These are phyloP conservation scores for Druon quercuslanigerum DNA, from an alignment of 1,140 invertebrate species.

Conservation along the genomic window DNA sequence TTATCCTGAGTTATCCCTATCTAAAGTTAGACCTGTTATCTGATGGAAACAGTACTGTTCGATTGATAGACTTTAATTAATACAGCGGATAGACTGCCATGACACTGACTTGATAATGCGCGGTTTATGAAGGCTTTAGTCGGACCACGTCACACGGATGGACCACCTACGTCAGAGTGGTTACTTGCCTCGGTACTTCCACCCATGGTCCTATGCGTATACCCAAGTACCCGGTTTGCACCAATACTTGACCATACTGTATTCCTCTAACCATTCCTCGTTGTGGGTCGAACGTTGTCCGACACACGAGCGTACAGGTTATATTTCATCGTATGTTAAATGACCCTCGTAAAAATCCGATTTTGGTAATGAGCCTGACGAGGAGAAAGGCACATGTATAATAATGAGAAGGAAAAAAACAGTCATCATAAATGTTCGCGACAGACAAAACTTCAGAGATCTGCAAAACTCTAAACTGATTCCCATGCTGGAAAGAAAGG, in stretches of 20 bases:
- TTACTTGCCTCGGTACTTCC: conserved; percentile 30
- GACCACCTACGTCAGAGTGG: conserved; percentile 48
- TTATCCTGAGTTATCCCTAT: too few relatives aligned
- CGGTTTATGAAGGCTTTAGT: conserved; percentile 68
- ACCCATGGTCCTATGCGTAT: conserved; percentile 43
- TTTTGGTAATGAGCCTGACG: conserved; percentile 17
- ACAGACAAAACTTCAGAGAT: too few relatives aligned
- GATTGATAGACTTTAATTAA: conserved; percentile 70
- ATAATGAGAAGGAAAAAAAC: too few relatives aligned
- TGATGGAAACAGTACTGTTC: conserved; percentile 55
- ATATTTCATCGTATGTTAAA: conserved; percentile 37
- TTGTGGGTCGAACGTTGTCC: conserved; percentile 40
- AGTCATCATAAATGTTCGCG: too few relatives aligned
- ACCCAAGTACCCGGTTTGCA: conserved; percentile 49
- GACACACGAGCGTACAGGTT: conserved; percentile 20
- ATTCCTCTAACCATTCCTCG: conserved; percentile 41
- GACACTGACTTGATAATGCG: conserved; percentile 66
- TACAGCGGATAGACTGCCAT: conserved; percentile 56
- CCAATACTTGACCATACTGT: conserved; percentile 34
- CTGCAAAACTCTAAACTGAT: too few relatives aligned
- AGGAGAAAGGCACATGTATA: not conserved
- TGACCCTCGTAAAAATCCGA: conserved; percentile 34
- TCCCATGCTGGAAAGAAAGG: too few relatives aligned
- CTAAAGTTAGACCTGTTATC: not conserved
- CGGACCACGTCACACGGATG: conserved; percentile 62